These are phyloP conservation scores for Eumacrocentrus americanus DNA, from an alignment of 2,888 invertebrate species.

Conservation along the genomic window DNA sequence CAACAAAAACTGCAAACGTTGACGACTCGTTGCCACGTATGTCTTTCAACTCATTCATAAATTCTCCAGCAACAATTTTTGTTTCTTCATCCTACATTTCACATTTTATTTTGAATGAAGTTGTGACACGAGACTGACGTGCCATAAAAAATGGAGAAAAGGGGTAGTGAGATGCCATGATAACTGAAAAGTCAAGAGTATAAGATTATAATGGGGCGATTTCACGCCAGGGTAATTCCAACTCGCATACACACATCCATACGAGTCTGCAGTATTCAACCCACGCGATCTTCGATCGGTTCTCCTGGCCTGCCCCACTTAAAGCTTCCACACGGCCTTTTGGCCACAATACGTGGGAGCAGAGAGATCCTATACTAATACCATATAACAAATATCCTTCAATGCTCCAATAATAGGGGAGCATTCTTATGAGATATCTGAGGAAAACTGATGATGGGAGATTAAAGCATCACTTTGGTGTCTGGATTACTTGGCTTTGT, in stretches of 20 bases:
- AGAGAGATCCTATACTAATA: background rate
- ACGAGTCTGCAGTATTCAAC: background rate
- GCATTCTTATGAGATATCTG: background rate
- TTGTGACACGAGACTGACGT: background rate
- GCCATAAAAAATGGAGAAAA: background rate
- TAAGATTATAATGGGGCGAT: slow-evolving; percentile 21
- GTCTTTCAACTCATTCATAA: no score
- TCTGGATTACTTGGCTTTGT: slow-evolving; percentile 5
- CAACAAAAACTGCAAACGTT: background rate
- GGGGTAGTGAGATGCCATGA: background rate
- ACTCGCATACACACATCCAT: no score
- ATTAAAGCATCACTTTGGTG: background rate
- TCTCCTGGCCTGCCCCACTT: background rate
- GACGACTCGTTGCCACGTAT: no score
- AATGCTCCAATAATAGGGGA: background rate
- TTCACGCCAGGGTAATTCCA: slow-evolving; percentile 19
- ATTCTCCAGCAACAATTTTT: no score
- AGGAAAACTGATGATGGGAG: background rate
- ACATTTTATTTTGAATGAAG: no score
- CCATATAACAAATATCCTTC: background rate
- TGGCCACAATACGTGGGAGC: background rate
- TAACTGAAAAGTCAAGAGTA: slow-evolving; percentile 15
- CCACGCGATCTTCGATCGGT: slow-evolving; percentile 21
- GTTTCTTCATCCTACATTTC: no score
- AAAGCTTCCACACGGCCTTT: background rate